Percentiles rank a stretch among this genome's conserved stretches.
Evolutionary conservation across 2,888 invertebrate genomes (phyloP).

Genomic region (Drosophila testacea): DNA sequence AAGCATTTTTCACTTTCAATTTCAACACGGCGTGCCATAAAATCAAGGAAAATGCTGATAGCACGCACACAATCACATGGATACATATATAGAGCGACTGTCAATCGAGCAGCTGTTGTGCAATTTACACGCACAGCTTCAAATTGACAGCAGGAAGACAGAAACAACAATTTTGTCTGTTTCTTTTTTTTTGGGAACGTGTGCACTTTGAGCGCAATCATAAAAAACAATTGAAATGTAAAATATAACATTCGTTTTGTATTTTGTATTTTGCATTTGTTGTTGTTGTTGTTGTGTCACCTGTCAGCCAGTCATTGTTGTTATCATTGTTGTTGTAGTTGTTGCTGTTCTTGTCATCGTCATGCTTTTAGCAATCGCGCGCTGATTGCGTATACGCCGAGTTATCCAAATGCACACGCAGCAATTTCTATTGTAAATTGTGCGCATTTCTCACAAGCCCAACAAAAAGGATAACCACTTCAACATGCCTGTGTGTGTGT

Average conservation of each 20-base stretch:
- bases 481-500: slow-evolving; percentile 14
- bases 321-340: slow-evolving; percentile 16
- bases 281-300: slow-evolving; percentile 47
- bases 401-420: slow-evolving; percentile 75
- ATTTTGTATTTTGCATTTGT: slow-evolving; percentile 16
- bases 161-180: slow-evolving; percentile 27
- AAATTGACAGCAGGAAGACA: slow-evolving; percentile 72
- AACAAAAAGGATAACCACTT: slow-evolving; percentile 33
- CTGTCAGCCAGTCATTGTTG: slow-evolving; percentile 34
- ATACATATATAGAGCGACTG: slow-evolving; percentile 42
- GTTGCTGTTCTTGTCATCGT: slow-evolving; percentile 43
- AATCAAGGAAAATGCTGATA: slow-evolving; percentile 72
- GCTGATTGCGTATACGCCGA: slow-evolving; percentile 75
- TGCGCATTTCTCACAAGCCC: slow-evolving; percentile 68
- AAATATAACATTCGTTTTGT: slow-evolving; percentile 74
- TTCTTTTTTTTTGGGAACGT: slow-evolving; percentile 48
- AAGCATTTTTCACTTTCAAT: slow-evolving; percentile 82
- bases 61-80: slow-evolving; percentile 33
- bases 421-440: slow-evolving; percentile 77
- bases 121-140: slow-evolving; percentile 78
- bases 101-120: slow-evolving; percentile 77
- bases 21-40: slow-evolving; percentile 70
- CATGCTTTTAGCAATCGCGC: slow-evolving; percentile 74
- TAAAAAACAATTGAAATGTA: slow-evolving; percentile 81
- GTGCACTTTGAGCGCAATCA: slow-evolving; percentile 77